These are phyloP conservation scores for Hypselothyrea guttata DNA, from an alignment of 2,888 invertebrate genomes.

Conservation along the genomic window DNA sequence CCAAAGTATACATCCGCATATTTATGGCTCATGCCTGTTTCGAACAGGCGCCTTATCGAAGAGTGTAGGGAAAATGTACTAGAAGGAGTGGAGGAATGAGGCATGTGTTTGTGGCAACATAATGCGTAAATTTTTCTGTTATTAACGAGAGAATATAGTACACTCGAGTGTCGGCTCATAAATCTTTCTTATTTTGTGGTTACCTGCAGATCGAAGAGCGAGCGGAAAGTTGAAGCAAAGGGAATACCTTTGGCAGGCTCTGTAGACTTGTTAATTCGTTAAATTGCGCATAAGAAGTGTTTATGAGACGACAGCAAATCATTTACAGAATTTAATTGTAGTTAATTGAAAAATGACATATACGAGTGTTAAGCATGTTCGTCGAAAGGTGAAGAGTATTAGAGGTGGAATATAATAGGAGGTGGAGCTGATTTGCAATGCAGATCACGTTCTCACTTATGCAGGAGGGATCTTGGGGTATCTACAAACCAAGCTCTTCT, in stretches of 20 bases:
- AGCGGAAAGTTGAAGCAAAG: not conserved
- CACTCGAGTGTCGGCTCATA: slow-evolving; percentile 34
- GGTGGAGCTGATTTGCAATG: slow-evolving; percentile 33
- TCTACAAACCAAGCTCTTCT: slow-evolving; percentile 12
- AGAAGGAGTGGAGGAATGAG: not conserved
- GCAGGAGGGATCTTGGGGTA: slow-evolving; percentile 7
- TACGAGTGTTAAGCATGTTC: slow-evolving; percentile 7
- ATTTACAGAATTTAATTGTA: slow-evolving; percentile 28
- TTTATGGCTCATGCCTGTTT: slow-evolving; percentile 58
- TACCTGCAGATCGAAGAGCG: slow-evolving; percentile 22
- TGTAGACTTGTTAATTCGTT: slow-evolving; percentile 36
- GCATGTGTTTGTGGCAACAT: slow-evolving; percentile 27
- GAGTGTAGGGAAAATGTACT: not conserved
- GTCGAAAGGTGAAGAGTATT: not conserved
- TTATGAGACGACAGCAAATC: slow-evolving; percentile 4
- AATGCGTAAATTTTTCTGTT: slow-evolving; percentile 42
- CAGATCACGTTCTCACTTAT: slow-evolving; percentile 45
- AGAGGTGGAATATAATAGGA: not conserved
- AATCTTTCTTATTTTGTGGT: slow-evolving; percentile 26
- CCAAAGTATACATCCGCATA: slow-evolving; percentile 37
- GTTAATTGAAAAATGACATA: slow-evolving; percentile 40
- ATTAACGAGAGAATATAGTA: slow-evolving; percentile 41
- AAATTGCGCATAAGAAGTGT: slow-evolving; percentile 19
- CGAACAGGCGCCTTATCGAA: slow-evolving; percentile 18
- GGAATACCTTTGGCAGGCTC: slow-evolving; percentile 3